A percentile compares a stretch with the other conserved stretches of the same genome.
Evolutionary conservation across 23 tunicate species (phyloP).

Genomic region (Styela plicata): DNA sequence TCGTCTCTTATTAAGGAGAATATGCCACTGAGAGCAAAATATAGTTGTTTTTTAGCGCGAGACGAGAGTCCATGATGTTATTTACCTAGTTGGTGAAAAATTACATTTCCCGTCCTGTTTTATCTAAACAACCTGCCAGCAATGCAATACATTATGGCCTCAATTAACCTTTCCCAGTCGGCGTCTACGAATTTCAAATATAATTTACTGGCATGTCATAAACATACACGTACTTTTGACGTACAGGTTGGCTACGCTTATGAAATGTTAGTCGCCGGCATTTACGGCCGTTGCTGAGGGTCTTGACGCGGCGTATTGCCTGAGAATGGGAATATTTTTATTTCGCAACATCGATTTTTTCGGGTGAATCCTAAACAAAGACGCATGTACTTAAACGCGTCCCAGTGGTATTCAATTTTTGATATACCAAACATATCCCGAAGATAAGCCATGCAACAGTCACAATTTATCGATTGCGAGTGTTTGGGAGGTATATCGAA

Average conservation of each 20-base stretch:
- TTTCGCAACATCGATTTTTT: not conserved
- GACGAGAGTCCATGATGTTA: not conserved
- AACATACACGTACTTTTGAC: not conserved
- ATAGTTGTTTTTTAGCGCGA: not conserved
- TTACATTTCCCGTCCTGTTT: not conserved
- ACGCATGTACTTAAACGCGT: not conserved
- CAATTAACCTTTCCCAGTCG: too few relatives aligned
- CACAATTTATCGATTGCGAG: too few relatives aligned
- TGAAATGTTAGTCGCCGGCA: not conserved
- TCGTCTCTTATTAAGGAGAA: too few relatives aligned
- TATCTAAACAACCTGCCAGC: too few relatives aligned
- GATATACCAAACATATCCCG: not conserved
- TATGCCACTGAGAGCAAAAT: too few relatives aligned
- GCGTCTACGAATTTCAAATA: not conserved
- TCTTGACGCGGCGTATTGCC: not conserved
- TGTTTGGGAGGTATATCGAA: not conserved
- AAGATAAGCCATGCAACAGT: too few relatives aligned
- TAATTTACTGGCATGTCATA: not conserved
- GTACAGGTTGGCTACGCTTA: too few relatives aligned
- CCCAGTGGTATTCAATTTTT: not conserved
- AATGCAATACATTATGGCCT: too few relatives aligned
- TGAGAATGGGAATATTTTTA: not conserved
- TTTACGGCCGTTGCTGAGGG: not conserved
- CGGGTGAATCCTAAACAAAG: not conserved
- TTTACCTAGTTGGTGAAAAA: not conserved